phyloP scores from a whole-genome alignment of 2,797 vertebrate genomes.

The Mus minutoides region DNA sequence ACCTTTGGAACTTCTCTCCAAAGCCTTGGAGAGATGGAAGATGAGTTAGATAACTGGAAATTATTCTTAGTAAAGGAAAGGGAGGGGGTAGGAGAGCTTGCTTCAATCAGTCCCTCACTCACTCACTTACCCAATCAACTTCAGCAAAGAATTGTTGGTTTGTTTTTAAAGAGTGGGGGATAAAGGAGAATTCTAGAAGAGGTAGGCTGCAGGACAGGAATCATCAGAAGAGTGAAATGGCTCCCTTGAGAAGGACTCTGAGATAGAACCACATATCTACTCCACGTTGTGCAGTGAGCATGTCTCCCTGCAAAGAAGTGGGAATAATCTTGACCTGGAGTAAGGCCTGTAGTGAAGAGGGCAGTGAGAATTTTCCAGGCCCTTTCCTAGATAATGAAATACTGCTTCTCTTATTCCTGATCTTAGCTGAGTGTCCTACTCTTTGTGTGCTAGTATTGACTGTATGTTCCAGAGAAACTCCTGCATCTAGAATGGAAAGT shows the following conservation, averaged over 20 bases:
- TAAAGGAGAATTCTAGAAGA: not conserved
- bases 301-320: not conserved
- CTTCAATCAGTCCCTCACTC: too few species aligned
- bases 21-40: too few species aligned
- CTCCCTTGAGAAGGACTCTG: not conserved
- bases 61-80: too few species aligned
- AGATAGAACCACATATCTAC: not conserved
- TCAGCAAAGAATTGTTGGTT: not conserved
- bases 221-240: not conserved
- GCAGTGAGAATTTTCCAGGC: not conserved
- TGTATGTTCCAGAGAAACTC: not conserved
- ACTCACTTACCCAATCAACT: too few species aligned
- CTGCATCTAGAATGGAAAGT: not conserved
- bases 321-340: not conserved
- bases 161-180: not conserved
- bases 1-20: not conserved
- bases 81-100: too few species aligned
- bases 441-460: not conserved
- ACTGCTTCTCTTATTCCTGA: not conserved
- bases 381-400: not conserved
- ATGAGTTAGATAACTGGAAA: too few species aligned
- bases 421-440: not conserved
- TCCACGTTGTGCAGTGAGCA: too few species aligned
- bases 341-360: too few species aligned
- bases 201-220: not conserved